Evolutionary conservation across 2,113 vertebrate species (phyloP).

Genomic region (Barnardius zonarius): DNA sequence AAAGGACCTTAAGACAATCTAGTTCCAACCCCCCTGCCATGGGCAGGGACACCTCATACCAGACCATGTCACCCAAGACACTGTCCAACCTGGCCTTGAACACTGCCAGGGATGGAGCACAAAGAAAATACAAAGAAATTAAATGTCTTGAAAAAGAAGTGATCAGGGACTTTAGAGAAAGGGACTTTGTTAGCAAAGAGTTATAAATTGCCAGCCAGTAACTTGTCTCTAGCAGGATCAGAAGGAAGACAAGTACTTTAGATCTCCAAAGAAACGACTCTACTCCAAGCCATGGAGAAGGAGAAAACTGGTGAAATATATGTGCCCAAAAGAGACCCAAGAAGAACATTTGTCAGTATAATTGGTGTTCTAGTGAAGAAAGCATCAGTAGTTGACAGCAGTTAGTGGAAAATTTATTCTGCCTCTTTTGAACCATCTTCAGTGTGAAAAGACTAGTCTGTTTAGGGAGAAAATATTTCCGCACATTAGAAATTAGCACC

Average conservation of each 20-base stretch:
- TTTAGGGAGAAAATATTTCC: not conserved
- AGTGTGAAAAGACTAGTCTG: not conserved
- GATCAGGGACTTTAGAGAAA: not conserved
- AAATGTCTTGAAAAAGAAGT: not conserved
- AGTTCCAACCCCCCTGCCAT: not conserved
- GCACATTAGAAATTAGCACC: not conserved
- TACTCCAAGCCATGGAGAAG: not conserved
- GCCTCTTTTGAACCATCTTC: not conserved
- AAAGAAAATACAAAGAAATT: not conserved
- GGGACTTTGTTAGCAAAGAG: not conserved
- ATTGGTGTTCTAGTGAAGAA: not conserved
- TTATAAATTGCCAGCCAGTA: not conserved
- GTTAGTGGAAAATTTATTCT: not conserved
- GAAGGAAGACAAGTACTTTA: not conserved
- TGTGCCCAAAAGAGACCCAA: not conserved
- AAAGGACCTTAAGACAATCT: not conserved
- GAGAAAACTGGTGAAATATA: not conserved
- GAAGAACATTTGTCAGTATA: not conserved
- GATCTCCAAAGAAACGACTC: not conserved
- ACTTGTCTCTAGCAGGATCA: not conserved
- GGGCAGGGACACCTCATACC: not conserved
- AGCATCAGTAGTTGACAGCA: not conserved
- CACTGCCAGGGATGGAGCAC: not conserved
- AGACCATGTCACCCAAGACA: not conserved
- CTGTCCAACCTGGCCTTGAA: not conserved